Evolutionary conservation across 2,797 vertebrate species (phyloP).

Genomic region (Lacerta viridis): DNA sequence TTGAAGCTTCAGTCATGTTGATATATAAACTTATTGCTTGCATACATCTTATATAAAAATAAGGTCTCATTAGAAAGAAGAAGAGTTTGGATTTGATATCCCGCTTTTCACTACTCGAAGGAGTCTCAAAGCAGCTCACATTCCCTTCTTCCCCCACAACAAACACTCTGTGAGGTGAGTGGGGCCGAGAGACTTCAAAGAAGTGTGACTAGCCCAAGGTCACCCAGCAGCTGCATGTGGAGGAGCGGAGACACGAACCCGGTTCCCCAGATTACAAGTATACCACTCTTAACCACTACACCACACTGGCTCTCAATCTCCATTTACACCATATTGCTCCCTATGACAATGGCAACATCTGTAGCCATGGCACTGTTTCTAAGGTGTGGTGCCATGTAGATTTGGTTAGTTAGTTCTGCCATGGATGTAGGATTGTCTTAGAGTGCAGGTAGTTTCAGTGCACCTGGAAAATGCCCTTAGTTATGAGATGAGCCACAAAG

Average conservation of each 20-base stretch:
- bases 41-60: background rate
- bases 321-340: background rate
- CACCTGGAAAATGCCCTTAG: background rate
- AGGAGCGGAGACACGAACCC: too few species aligned
- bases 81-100: too few species aligned
- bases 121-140: too few species aligned
- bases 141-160: too few species aligned
- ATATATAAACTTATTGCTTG: background rate
- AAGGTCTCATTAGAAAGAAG: background rate
- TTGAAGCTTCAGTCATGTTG: constrained; percentile 29
- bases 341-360: background rate
- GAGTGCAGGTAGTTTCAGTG: constrained; percentile 5
- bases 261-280: too few species aligned
- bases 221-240: too few species aligned
- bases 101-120: too few species aligned
- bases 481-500: background rate
- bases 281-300: too few species aligned
- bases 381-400: constrained; percentile 1
- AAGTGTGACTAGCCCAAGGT: too few species aligned
- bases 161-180: too few species aligned
- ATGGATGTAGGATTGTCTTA: background rate
- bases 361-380: background rate
- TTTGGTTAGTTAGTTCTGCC: background rate
- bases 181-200: too few species aligned
- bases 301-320: too few species aligned